Base-by-base conservation (phyloP, 2,797 vertebrate species). In the Sebastolobus alascanus region DNA sequence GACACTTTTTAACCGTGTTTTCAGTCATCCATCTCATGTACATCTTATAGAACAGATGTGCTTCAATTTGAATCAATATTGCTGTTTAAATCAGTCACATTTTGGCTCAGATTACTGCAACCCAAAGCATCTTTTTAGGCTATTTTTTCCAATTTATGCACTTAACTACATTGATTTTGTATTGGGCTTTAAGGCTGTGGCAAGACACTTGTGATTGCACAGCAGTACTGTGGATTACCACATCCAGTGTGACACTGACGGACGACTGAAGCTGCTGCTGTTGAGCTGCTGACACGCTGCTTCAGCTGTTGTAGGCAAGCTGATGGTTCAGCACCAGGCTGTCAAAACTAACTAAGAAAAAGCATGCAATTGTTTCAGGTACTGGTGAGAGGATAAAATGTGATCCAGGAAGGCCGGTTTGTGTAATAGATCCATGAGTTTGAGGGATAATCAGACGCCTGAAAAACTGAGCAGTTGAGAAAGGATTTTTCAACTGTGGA, bases 291-390 rank as follows among this genome's bases (percentile, higher is more conserved):
- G 74, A 68, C 64, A 67, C 4, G 69, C 75, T 73, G 56, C 71
- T 68, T 70, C 67, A 71, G 75, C 75, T 69, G 66, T 20, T 69
- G 70, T 25, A 61, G 55, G 68, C 83, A 55, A 68, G 74, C 61
- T 78, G 81, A 56, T 83, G 77, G 64, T 68, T 84, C 75, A 84
- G 77, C 75, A 75, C 25, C 71, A 27, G 78, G n/a, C 77, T 78
- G 85, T 64, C 74, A 72, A 13, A 33, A 40, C 50, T 79, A 68
- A 81, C 56, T 29, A 50, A 68, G 59, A 54, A 71, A 69, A 64
- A 68, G 20, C 54, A 64, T 43, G 64, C 7, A 5, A 50, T 60
- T 31, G 56, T 60, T 52, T 71, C 27, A 46, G 71, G 35, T 56
- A 13, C 16, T 18, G 18, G 63, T 1, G 9, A 18, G 29, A 55